These are phyloP conservation scores for Fulica atra DNA, from an alignment of 2,113 vertebrate genomes.

Conservation along the genomic window DNA sequence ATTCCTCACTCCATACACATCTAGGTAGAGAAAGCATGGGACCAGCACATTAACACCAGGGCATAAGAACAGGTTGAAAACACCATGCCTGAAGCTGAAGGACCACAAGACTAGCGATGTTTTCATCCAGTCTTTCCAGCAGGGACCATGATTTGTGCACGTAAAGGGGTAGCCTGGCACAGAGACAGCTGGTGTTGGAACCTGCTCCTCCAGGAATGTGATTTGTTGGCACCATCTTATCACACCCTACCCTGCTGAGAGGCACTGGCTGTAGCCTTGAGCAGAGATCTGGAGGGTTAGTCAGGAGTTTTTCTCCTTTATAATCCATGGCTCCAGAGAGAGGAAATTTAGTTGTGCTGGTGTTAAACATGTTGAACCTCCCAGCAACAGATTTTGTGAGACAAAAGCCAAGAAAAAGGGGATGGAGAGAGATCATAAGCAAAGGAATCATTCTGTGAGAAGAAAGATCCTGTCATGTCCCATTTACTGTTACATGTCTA, in stretches of 20 bases:
- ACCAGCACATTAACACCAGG: neutral
- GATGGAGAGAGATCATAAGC: neutral
- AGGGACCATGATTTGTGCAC: neutral
- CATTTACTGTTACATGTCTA: neutral
- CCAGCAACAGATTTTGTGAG: neutral
- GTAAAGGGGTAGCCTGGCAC: neutral
- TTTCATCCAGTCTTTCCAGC: neutral
- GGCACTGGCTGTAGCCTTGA: neutral
- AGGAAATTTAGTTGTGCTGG: neutral
- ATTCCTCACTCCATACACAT: neutral
- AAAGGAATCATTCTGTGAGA: neutral
- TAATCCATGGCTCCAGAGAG: neutral
- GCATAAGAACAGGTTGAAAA: neutral
- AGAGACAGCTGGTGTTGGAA: neutral
- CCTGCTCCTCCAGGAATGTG: neutral
- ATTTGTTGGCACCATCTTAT: neutral
- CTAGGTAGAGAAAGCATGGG: neutral
- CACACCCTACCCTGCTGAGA: accelerated
- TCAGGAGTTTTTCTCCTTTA: neutral
- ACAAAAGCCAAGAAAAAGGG: neutral
- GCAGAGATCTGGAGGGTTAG: neutral
- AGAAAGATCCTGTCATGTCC: neutral
- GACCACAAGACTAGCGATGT: neutral
- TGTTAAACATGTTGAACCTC: neutral
- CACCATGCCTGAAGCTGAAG: neutral